Evolutionary conservation across 1,140 invertebrate species (phyloP).

Genomic region (Drosophila lacertosa): DNA sequence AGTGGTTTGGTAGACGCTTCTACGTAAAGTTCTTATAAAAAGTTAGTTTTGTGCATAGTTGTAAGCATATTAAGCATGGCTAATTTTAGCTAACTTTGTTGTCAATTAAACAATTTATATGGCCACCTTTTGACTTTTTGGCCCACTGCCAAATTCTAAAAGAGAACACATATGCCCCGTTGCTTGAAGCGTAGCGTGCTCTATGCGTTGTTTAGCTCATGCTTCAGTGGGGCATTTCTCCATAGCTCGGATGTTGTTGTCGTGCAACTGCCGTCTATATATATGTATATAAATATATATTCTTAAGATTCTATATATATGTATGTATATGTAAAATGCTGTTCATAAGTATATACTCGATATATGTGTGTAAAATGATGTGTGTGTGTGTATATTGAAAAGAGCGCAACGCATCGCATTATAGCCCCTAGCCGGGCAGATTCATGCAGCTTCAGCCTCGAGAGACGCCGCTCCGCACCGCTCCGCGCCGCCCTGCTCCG

Average conservation of each 20-base stretch:
- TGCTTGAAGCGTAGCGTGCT: constrained; percentile 8
- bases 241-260: constrained; percentile 29
- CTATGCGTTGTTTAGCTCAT: constrained; percentile 43
- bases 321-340: constrained; percentile 20
- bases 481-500: constrained; percentile 14
- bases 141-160: neutral
- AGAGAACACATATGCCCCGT: constrained; percentile 8
- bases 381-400: constrained; percentile 17
- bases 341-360: constrained; percentile 7
- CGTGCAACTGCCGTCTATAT: constrained; percentile 33
- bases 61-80: no score
- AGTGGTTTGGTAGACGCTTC: no score
- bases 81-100: no score
- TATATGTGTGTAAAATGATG: constrained; percentile 2
- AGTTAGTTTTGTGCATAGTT: no score
- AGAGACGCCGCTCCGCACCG: neutral
- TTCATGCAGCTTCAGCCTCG: constrained; percentile 52
- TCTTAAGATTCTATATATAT: constrained; percentile 14
- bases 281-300: constrained; percentile 5
- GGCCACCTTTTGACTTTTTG: neutral
- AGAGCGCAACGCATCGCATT: constrained; percentile 77
- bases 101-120: neutral
- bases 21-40: no score
- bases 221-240: constrained; percentile 56
- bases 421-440: constrained; percentile 46